A percentile compares a stretch with the other conserved stretches of the same genome.
phyloP scores from a whole-genome alignment of 2,797 vertebrate genomes.

The Morus bassanus region DNA sequence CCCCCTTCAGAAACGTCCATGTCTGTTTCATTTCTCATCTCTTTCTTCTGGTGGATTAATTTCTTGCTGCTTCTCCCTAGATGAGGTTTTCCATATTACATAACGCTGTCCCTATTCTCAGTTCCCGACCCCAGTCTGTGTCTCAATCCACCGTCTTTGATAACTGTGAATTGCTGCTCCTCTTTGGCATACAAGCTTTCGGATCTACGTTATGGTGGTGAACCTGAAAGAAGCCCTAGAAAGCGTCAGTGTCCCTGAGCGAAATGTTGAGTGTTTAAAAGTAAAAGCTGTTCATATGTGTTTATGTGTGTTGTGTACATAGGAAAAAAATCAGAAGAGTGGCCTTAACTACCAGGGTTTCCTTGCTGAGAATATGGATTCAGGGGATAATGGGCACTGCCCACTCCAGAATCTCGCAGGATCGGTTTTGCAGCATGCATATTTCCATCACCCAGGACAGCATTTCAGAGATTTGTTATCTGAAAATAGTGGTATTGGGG shows the following conservation, averaged over 20 bases:
- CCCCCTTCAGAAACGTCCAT: neutral
- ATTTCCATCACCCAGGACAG: neutral
- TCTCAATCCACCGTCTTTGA: accelerated
- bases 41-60: neutral
- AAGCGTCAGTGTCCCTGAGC: neutral
- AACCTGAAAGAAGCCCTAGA: neutral
- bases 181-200: neutral
- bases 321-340: neutral
- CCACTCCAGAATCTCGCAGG: neutral
- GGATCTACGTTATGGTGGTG: accelerated
- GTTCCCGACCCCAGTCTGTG: accelerated
- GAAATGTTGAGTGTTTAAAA: neutral
- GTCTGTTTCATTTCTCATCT: neutral
- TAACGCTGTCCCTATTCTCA: neutral
- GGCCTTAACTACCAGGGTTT: neutral
- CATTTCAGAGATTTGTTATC: neutral
- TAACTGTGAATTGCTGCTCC: neutral
- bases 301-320: neutral
- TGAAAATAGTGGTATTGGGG: neutral
- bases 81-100: neutral
- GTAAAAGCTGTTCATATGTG: neutral
- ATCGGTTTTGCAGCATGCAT: neutral
- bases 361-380: neutral
- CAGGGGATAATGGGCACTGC: neutral
- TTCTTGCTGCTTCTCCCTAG: neutral